phyloP scores from a whole-genome alignment of 2,113 vertebrate genomes.

The Sinocyclocheilus anshuiensis region DNA sequence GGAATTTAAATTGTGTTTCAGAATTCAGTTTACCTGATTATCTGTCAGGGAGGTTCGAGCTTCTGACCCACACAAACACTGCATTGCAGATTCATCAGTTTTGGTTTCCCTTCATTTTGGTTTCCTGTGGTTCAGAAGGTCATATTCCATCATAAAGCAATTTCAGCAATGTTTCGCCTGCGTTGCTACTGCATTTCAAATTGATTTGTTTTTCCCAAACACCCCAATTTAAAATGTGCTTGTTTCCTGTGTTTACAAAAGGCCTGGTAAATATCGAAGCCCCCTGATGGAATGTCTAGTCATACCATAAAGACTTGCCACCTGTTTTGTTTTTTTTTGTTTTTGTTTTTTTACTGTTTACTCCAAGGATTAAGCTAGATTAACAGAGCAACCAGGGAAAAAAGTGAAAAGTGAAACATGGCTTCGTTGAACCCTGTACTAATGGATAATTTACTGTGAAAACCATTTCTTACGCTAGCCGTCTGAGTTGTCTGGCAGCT shows the following conservation, averaged over 20 bases:
- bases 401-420: background rate
- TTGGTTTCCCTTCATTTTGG: constrained; percentile 45
- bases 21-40: constrained; percentile 59
- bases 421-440: background rate
- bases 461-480: background rate
- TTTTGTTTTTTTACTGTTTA: background rate
- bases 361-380: constrained; percentile 30
- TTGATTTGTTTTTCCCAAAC: constrained; percentile 50
- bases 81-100: constrained; percentile 63
- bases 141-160: constrained; percentile 62
- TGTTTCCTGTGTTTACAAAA: constrained; percentile 49
- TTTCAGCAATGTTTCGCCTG: constrained; percentile 53
- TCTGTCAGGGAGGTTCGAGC: constrained; percentile 60
- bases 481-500: background rate
- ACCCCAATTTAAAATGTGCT: constrained; percentile 34
- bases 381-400: background rate
- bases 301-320: constrained; percentile 5
- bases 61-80: constrained; percentile 59
- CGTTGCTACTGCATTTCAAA: constrained; percentile 48
- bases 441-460: background rate
- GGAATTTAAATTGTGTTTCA: constrained; percentile 57
- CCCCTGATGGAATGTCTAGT: constrained; percentile 42
- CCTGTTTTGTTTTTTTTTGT: background rate
- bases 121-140: constrained; percentile 58
- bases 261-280: constrained; percentile 41